phyloP scores from a whole-genome alignment of 2,113 vertebrate genomes.

The Mesocricetus auratus region DNA sequence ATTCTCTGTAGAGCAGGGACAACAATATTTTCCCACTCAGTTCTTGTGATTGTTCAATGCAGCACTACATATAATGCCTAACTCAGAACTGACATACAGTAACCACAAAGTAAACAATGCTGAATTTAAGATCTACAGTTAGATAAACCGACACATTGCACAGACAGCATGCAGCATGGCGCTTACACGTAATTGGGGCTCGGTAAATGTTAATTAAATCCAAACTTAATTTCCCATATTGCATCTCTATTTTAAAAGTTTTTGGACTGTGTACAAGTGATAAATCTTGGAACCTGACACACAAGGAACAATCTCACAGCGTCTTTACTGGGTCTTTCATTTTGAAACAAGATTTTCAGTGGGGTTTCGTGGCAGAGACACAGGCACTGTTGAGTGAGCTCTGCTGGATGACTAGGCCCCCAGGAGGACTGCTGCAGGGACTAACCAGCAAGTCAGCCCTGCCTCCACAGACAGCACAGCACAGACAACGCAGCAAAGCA shows the following conservation, averaged over 20 bases:
- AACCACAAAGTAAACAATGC: conserved; percentile 63
- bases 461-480: not conserved
- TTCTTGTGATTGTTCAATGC: conserved; percentile 44
- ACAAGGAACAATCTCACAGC: not conserved
- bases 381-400: not conserved
- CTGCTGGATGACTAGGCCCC: rapidly evolving
- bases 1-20: conserved; percentile 41
- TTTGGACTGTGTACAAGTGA: conserved; percentile 1
- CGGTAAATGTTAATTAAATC: conserved; percentile 61
- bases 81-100: conserved; percentile 56
- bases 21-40: not conserved
- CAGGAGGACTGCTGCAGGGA: not conserved
- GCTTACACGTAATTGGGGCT: not conserved
- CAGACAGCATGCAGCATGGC: not conserved
- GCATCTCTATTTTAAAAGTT: conserved; percentile 57
- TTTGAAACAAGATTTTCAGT: not conserved
- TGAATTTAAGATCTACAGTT: not conserved
- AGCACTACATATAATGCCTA: conserved; percentile 24
- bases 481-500: not conserved
- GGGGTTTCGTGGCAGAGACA: not conserved
- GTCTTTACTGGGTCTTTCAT: not conserved
- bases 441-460: not conserved
- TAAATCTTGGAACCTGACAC: conserved; percentile 44
- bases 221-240: conserved; percentile 45
- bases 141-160: not conserved